Percentiles rank a stretch among this genome's conserved stretches.
Evolutionary conservation across 2,113 vertebrate genomes (phyloP).

Genomic region (Xyrauchen texanus): DNA sequence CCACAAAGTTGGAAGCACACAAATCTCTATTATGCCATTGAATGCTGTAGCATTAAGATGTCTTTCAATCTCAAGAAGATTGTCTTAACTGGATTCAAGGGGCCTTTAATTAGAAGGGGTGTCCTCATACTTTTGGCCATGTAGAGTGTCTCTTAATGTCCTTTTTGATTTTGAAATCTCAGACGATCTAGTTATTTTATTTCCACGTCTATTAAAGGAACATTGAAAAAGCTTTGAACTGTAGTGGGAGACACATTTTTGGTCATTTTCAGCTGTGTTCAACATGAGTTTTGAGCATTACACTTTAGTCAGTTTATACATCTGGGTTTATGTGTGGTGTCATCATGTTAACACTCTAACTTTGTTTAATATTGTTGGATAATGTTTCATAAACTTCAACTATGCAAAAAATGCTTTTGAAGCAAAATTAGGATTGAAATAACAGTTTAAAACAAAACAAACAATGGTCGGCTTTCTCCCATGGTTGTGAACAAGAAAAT

Average conservation of each 20-base stretch:
- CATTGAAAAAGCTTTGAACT: neutral
- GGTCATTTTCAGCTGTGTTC: no score
- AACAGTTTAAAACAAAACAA: slow-evolving; percentile 48
- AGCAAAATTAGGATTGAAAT: slow-evolving; percentile 32
- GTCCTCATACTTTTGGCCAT: no score
- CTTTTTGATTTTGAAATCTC: neutral
- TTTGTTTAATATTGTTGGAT: slow-evolving; percentile 49
- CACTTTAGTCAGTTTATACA: slow-evolving; percentile 10
- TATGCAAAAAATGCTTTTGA: slow-evolving; percentile 31
- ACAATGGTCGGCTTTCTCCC: slow-evolving; percentile 19
- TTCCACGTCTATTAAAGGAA: neutral
- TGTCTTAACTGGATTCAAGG: no score
- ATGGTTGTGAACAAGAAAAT: slow-evolving; percentile 24
- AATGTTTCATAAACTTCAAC: slow-evolving; percentile 47
- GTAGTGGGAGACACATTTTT: slow-evolving; percentile 1
- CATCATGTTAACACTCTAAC: slow-evolving; percentile 42
- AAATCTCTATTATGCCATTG: no score
- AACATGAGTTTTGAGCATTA: neutral
- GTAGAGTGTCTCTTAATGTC: no score
- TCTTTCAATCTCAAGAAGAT: no score
- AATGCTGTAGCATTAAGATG: no score
- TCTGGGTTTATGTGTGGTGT: slow-evolving; percentile 23
- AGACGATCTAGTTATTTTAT: neutral
- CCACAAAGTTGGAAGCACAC: no score
- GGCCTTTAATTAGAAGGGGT: no score